These are phyloP conservation scores for Zosterops hypoxanthus DNA, from an alignment of 2,113 vertebrate species.

Conservation along the genomic window DNA sequence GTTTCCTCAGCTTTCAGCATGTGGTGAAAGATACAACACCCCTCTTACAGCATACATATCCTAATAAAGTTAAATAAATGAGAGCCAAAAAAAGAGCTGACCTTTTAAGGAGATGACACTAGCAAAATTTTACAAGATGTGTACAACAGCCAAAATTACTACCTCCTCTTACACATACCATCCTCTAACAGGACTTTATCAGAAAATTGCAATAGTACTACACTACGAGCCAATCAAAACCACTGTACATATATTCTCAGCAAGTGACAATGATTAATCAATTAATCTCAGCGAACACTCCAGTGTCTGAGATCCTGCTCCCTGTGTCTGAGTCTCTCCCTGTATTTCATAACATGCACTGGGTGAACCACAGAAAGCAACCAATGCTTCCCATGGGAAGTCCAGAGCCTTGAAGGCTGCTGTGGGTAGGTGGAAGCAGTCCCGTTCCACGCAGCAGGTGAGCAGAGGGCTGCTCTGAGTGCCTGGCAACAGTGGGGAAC, in stretches of 20 bases:
- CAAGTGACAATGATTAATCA: neutral
- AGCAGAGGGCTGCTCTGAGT: neutral
- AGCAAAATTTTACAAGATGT: neutral
- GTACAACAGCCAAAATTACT: neutral
- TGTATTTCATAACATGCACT: rapidly evolving
- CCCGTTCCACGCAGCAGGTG: rapidly evolving
- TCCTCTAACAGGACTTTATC: neutral
- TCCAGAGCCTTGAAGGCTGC: neutral
- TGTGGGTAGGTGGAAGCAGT: neutral
- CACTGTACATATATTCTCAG: neutral
- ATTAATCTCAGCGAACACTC: neutral
- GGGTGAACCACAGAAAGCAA: neutral
- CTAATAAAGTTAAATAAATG: neutral
- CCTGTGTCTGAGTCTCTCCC: neutral
- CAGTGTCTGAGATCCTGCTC: neutral
- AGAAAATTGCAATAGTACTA: neutral
- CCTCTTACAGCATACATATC: neutral
- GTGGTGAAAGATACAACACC: neutral
- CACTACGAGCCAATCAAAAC: rapidly evolving
- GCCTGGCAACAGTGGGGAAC: rapidly evolving
- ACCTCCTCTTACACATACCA: neutral
- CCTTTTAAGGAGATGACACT: neutral
- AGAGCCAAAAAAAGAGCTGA: neutral
- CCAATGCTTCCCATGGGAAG: neutral
- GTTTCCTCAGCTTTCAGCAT: neutral